These are phyloP conservation scores for Nibea coibor DNA, from an alignment of 2,113 vertebrate genomes.

Conservation along the genomic window DNA sequence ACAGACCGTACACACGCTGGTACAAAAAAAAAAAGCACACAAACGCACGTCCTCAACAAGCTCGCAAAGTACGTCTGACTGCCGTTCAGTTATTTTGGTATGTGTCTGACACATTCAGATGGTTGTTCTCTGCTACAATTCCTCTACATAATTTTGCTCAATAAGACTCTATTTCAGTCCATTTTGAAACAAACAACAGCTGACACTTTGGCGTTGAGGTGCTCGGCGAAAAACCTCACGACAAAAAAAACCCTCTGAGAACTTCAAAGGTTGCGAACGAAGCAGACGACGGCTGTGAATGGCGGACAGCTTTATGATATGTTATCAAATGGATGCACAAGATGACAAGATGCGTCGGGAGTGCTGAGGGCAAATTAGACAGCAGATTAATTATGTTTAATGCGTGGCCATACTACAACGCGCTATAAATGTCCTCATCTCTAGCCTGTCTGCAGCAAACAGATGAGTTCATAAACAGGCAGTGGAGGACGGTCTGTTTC, in stretches of 20 bases:
- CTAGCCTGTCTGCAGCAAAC: constrained; percentile 66
- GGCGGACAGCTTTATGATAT: constrained; percentile 36
- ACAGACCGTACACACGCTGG: constrained; percentile 11
- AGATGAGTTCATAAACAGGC: constrained; percentile 77
- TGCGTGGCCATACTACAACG: constrained; percentile 47
- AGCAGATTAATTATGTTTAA: constrained; percentile 69
- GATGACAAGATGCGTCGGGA: constrained; percentile 52
- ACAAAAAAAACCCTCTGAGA: constrained; percentile 15
- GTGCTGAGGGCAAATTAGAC: constrained; percentile 66
- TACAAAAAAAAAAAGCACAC: constrained; percentile 6
- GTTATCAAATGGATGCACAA: constrained; percentile 51
- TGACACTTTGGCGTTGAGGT: not conserved
- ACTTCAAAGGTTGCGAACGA: constrained; percentile 51
- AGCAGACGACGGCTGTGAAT: constrained; percentile 23
- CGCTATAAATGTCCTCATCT: constrained; percentile 65
- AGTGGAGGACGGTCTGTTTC: constrained; percentile 56
- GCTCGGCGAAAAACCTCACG: not conserved
- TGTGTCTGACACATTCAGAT: constrained; percentile 16
- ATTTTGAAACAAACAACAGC: constrained; percentile 30
- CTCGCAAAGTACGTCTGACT: not conserved
- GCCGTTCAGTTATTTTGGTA: constrained; percentile 14
- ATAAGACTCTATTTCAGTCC: constrained; percentile 14
- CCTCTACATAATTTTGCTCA: constrained; percentile 5
- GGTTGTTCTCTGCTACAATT: constrained; percentile 5
- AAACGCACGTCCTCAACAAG: constrained; percentile 19